phyloP scores from a whole-genome alignment of 2,888 invertebrate genomes.

The Eupithecia inturbata region DNA sequence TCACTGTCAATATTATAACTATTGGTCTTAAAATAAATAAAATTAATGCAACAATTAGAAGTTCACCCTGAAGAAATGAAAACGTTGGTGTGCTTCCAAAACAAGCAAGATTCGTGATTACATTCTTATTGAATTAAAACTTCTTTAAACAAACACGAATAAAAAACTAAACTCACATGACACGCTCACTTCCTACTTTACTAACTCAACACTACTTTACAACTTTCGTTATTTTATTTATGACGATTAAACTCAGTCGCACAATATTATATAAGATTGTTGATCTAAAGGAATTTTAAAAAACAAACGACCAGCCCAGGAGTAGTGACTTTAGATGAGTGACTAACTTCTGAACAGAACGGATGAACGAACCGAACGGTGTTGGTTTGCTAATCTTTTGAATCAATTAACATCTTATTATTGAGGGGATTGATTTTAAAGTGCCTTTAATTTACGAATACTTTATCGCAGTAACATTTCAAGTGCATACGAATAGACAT shows the following conservation, averaged over 20 bases:
- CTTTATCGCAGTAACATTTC: not conserved
- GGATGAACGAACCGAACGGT: not conserved
- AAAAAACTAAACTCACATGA: not conserved
- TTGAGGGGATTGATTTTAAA: not conserved
- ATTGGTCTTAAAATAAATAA: too few relatives aligned
- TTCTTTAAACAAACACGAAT: not conserved
- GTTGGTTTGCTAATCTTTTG: conserved; percentile 10
- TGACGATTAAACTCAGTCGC: not conserved
- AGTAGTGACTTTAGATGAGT: conserved; percentile 6
- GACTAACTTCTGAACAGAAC: not conserved
- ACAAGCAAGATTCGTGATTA: not conserved
- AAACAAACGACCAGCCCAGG: not conserved
- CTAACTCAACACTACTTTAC: not conserved
- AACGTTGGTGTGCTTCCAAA: not conserved
- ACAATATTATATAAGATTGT: not conserved
- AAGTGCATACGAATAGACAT: not conserved
- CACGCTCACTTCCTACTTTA: not conserved
- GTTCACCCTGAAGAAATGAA: not conserved
- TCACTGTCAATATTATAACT: too few relatives aligned
- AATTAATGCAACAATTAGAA: not conserved
- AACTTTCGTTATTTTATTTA: not conserved
- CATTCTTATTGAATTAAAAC: not conserved
- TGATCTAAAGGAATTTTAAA: not conserved
- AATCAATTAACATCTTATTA: conserved; percentile 23
- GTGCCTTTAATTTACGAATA: too few relatives aligned